Evolutionary conservation across 2,113 vertebrate species (phyloP), one percentile per base, ranked within the genome.

Genomic region (Grus americana): DNA sequence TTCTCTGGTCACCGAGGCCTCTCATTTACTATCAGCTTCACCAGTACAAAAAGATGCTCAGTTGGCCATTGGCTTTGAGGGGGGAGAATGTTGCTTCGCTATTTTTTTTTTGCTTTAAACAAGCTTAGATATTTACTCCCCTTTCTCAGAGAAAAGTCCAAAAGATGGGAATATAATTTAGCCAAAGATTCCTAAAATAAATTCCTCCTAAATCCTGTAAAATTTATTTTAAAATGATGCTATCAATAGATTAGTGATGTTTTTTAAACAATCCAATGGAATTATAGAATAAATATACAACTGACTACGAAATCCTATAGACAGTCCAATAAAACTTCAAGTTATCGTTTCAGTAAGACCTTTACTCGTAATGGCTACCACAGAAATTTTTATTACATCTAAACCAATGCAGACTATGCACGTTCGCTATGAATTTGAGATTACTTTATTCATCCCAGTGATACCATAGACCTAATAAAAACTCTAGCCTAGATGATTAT

Each of bases 361-460:
- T 62, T 72, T 61, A 67, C 84, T 86, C 5, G 0, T 49, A 91
- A 71, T 68, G 78, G 62, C 68, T 67, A 87, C 65, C 79, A 61
- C 76, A 61, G 66, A 94, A 88, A 68, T 73, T 61, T 93, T 88
- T 80, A 91, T 95, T 90, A 67, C 16, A 5, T 40, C 61, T 44
- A 70, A 92, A 66, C 58, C 66, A 44, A 18, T 2, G 50, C 81
- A 86, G 73, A 80, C 68, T 79, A 3, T 6, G 55, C 92, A 70
- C n/a, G 67, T 83, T 84, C 15, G 2, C 73, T 70, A 2, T 1
- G 46, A 75, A n/a, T 76, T 32, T 61, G 83, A 90, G 85, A 87
- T 93, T 19, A 52, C 58, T 97, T 96, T 88, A 90, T 79, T 88
- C 92, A 94, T 93, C 93, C 93, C 92, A 96, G 71, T 46, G 92